Conservation (phyloP, 2,888 invertebrate genomes). For the Plagiodera versicolora region DNA sequence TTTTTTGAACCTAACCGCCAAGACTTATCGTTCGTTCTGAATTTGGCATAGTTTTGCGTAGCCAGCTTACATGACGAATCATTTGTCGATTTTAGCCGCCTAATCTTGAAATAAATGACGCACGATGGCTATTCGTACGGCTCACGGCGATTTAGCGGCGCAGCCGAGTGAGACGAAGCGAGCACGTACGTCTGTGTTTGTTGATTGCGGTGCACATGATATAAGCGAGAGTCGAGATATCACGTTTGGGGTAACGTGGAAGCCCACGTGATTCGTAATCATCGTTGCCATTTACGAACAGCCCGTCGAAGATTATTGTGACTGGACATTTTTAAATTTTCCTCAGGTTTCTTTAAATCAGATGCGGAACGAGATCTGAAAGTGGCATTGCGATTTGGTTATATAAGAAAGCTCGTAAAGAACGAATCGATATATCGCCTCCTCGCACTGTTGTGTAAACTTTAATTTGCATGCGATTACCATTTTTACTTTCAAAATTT, state of each 20-base stretch:
- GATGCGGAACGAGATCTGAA: conserved; percentile 20
- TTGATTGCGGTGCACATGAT: conserved; percentile 43
- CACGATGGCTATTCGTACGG: too few relatives aligned
- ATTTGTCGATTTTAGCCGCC: too few relatives aligned
- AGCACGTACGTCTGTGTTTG: conserved; percentile 36
- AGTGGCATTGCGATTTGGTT: conserved; percentile 27
- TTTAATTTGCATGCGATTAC: not conserved
- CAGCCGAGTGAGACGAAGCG: conserved; percentile 4
- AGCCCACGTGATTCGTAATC: conserved; percentile 49
- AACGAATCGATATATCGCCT: conserved; percentile 1
- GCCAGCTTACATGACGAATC: too few relatives aligned
- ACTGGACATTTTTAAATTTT: conserved; percentile 31
- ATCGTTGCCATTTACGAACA: conserved; percentile 29
- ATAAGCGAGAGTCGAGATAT: conserved; percentile 37
- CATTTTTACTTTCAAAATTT: not conserved
- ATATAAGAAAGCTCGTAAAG: conserved; percentile 26
- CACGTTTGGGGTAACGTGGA: conserved; percentile 55
- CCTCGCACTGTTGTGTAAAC: not conserved
- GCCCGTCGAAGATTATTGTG: conserved; percentile 35
- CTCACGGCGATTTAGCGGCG: not conserved
- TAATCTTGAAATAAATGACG: too few relatives aligned
- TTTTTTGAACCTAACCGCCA: too few relatives aligned
- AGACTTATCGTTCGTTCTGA: too few relatives aligned
- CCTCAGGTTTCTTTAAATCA: conserved; percentile 13
- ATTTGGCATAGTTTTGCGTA: too few relatives aligned